Conservation (phyloP, 2,113 vertebrate species). For the Hypomesus transpacificus region DNA sequence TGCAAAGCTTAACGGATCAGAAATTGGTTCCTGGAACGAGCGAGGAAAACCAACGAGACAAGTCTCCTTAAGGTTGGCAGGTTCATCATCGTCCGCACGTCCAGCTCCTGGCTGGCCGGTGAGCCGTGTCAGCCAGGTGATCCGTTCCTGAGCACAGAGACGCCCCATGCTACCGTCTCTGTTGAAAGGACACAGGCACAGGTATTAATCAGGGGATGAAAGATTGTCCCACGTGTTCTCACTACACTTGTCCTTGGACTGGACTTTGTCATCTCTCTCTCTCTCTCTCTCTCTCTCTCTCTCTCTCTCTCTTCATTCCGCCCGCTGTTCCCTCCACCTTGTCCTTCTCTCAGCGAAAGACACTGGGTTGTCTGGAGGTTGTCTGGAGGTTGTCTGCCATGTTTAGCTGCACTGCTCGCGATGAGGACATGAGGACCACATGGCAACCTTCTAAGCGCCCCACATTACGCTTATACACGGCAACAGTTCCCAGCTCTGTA, state of each 20-base stretch:
- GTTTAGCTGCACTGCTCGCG: too few species aligned
- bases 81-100: constrained; percentile 40
- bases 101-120: constrained; percentile 27
- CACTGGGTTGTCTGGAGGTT: constrained; percentile 12
- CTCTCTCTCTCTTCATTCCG: constrained; percentile 43
- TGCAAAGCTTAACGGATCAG: constrained; percentile 20
- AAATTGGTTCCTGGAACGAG: constrained; percentile 22
- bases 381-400: neutral
- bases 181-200: constrained; percentile 39
- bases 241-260: constrained; percentile 54
- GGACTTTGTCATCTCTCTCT: neutral
- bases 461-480: too few species aligned
- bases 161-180: constrained; percentile 49
- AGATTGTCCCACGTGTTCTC: constrained; percentile 52
- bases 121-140: constrained; percentile 39
- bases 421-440: too few species aligned
- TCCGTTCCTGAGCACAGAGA: constrained; percentile 56
- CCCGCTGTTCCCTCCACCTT: constrained; percentile 33
- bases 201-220: constrained; percentile 65
- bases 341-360: constrained; percentile 39
- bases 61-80: constrained; percentile 30
- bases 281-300: neutral
- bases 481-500: too few species aligned
- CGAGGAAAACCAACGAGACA: constrained; percentile 29
- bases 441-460: too few species aligned